phyloP scores from a whole-genome alignment of 1,140 invertebrate species.

The Tenebrio molitor region DNA sequence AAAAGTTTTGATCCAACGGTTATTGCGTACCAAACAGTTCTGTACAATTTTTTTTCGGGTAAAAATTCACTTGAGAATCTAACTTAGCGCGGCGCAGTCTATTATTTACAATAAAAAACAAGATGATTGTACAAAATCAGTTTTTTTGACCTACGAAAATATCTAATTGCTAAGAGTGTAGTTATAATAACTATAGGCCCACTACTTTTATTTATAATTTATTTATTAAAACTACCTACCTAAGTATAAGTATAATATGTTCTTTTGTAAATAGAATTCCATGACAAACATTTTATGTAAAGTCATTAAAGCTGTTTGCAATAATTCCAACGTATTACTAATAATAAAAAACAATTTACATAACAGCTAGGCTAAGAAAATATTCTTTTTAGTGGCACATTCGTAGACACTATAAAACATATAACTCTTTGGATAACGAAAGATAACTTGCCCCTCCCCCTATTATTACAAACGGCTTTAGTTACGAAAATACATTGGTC shows the following conservation, averaged over 20 bases:
- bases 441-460: neutral
- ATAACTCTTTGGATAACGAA: neutral
- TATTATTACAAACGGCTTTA: conserved; percentile 39
- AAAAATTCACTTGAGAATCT: conserved; percentile 7
- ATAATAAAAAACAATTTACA: conserved; percentile 40
- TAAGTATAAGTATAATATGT: conserved; percentile 55
- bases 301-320: conserved; percentile 34
- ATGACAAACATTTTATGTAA: conserved; percentile 49
- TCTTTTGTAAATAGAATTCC: conserved; percentile 51
- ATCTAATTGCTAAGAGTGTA: conserved; percentile 52
- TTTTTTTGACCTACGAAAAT: conserved; percentile 56
- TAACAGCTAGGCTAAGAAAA: conserved; percentile 7
- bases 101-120: conserved; percentile 24
- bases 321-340: conserved; percentile 42
- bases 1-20: conserved; percentile 18
- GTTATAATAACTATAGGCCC: conserved; percentile 59
- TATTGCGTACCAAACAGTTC: conserved; percentile 33
- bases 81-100: neutral
- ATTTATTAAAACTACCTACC: conserved; percentile 57
- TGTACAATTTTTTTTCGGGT: conserved; percentile 17
- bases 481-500: conserved; percentile 40
- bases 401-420: conserved; percentile 20
- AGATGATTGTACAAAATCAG: conserved; percentile 39
- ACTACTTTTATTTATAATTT: conserved; percentile 58
- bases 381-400: conserved; percentile 40